Evolutionary conservation across 92 coral and sea anemone species (phyloP), one percentile per base, ranked within the genome.

Genomic region (Micromussa lordhowensis): DNA sequence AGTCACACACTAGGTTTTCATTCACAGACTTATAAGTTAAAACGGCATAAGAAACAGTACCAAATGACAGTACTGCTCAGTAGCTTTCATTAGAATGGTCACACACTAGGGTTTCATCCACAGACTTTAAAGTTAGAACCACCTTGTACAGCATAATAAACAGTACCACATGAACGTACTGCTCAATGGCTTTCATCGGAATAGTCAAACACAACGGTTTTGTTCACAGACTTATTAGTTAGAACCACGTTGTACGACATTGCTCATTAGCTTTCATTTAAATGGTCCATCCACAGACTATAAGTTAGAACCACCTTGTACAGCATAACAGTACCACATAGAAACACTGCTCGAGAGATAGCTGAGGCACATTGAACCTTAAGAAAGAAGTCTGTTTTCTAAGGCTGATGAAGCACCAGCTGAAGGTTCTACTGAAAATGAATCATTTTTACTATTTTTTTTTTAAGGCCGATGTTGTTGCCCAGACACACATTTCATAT

Each of bases 401-500:
- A 44, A 44, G 51, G 51, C 12, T 8, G 51, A 44, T 44, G 51
- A 44, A 13, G 51, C 3, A 55, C 19, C 1, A 19, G 61, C 61
- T 16, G 3, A 55, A 55, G 4, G 61, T 55, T 55, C 61, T 55
- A 13, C 73, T 68, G 32, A n/a, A 68, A 15, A 68, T 29, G 3
- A 7, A 28, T 28, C 15, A 2, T 14, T 14, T 17, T 30, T n/a
- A 70, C 15, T 70, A 71, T 36, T 31, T 29, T 34, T 2, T 36
- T 80, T 48, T 32, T 3, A 76, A 97, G 99, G 99, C 99, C 19
- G 97, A 95, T 66, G 98, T 97, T 59, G 99, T 97, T 22, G 98
- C 99, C 0, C 98, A 97, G 78, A 97, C 99, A 0, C 93, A 90
- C 73, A 97, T 97, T n/a, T 91, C 98, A 7, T 97, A 94, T 68